Percentiles rank a stretch among this genome's conserved stretches.
Evolutionary conservation across 2,113 vertebrate species (phyloP).

Genomic region (Illadopsis cleaveri): DNA sequence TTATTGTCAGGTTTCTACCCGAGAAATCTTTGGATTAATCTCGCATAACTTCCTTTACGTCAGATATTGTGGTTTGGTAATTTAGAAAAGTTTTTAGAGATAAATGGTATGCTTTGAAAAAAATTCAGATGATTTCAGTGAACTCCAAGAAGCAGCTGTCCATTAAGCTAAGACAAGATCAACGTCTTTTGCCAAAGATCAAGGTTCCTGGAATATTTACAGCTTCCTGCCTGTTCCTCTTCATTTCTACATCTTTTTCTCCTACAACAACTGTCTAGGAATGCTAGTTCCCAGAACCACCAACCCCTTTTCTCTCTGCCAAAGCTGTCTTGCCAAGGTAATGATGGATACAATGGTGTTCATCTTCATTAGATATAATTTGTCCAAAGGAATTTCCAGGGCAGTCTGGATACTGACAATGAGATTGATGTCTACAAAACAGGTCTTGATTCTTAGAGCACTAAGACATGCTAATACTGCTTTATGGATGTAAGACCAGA

Average conservation of each 20-base stretch:
- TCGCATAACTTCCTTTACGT: accelerated
- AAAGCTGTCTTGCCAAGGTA: neutral
- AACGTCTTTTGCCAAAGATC: neutral
- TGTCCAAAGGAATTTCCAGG: neutral
- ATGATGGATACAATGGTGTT: neutral
- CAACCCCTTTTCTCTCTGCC: neutral
- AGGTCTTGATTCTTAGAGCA: neutral
- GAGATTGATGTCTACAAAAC: neutral
- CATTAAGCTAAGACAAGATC: neutral
- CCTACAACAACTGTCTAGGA: neutral
- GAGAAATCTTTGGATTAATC: neutral
- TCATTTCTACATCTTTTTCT: neutral
- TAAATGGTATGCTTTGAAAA: neutral
- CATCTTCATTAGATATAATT: neutral
- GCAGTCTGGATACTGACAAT: neutral
- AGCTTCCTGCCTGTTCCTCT: neutral
- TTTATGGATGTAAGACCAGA: neutral
- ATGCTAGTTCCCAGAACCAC: neutral
- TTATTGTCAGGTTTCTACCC: neutral
- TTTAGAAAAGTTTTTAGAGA: neutral
- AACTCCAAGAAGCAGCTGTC: neutral
- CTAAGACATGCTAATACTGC: neutral
- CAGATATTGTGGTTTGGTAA: neutral
- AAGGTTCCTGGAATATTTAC: neutral
- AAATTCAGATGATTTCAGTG: neutral